A percentile compares a stretch with the other conserved stretches of the same genome.
phyloP scores from a whole-genome alignment of 2,888 invertebrate genomes.

The Dryococelus australis region DNA sequence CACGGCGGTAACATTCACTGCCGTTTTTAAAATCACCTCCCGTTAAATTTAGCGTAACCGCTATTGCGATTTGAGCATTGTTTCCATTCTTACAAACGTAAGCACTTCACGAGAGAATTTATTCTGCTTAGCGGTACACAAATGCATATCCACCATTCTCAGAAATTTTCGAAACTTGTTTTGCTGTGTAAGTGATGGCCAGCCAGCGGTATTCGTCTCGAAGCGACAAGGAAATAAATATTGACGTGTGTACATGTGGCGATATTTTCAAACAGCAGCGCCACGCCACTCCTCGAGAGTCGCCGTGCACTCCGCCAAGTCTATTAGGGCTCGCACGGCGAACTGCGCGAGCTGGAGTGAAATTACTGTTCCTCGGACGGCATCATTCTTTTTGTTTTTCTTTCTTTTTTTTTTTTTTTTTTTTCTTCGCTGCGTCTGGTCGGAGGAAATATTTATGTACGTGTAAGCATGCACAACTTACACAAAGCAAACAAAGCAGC shows the following conservation, averaged over 20 bases:
- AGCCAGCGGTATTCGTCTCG: background rate
- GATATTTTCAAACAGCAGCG: background rate
- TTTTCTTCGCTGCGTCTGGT: background rate
- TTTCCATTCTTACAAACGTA: background rate
- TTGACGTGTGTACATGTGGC: background rate
- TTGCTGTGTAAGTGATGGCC: background rate
- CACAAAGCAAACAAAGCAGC: background rate
- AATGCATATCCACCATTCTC: background rate
- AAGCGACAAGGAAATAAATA: background rate
- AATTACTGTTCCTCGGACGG: background rate
- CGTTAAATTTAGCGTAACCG: background rate
- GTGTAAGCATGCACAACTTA: constrained; percentile 9
- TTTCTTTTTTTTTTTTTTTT: background rate
- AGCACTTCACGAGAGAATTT: background rate
- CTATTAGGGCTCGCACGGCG: background rate
- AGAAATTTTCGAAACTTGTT: background rate
- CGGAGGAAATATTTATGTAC: background rate
- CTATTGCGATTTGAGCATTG: background rate
- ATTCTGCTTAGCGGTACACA: background rate
- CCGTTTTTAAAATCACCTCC: background rate
- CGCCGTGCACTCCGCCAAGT: background rate
- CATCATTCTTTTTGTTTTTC: background rate
- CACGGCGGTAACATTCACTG: too few species aligned
- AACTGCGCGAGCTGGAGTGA: background rate
- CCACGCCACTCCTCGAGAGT: background rate